These are phyloP conservation scores for Ormyrus labotus DNA, from an alignment of 2,888 invertebrate genomes.

Conservation along the genomic window DNA sequence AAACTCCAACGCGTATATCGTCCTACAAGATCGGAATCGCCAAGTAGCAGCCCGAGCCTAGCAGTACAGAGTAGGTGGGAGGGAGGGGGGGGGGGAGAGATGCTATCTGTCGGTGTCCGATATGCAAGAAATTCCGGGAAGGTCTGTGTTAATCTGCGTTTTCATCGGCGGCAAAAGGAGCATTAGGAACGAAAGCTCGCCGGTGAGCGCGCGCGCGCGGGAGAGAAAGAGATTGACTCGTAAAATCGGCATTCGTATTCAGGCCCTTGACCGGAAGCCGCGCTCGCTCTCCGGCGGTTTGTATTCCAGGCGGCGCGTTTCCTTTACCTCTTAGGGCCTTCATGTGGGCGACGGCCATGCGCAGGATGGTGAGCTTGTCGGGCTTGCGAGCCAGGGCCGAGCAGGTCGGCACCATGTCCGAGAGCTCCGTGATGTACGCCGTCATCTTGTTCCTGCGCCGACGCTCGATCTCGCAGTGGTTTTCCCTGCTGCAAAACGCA, in stretches of 20 bases:
- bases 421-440: slow-evolving; percentile 98
- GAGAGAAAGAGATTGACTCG: slow-evolving; percentile 43
- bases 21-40: slow-evolving; percentile 75
- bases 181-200: neutral
- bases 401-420: slow-evolving; percentile 99
- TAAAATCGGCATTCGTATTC: slow-evolving; percentile 71
- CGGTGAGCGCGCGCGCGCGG: neutral
- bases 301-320: slow-evolving; percentile 31
- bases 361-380: slow-evolving; percentile 98
- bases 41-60: slow-evolving; percentile 70
- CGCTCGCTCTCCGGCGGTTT: neutral
- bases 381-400: slow-evolving; percentile 98
- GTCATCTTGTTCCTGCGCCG: slow-evolving; percentile 99
- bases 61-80: slow-evolving; percentile 38
- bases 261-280: slow-evolving; percentile 56
- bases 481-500: slow-evolving; percentile 86
- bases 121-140: slow-evolving; percentile 72
- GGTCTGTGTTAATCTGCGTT: slow-evolving; percentile 51
- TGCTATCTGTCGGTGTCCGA: slow-evolving; percentile 62
- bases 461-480: slow-evolving; percentile 99
- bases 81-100: slow-evolving; percentile 63
- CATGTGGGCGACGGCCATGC: slow-evolving; percentile 99
- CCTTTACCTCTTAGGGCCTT: slow-evolving; percentile 93
- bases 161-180: slow-evolving; percentile 21
- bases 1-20: slow-evolving; percentile 65